Conservation (phyloP, 2,797 vertebrate species). For the Microctenopoma lineatum region DNA sequence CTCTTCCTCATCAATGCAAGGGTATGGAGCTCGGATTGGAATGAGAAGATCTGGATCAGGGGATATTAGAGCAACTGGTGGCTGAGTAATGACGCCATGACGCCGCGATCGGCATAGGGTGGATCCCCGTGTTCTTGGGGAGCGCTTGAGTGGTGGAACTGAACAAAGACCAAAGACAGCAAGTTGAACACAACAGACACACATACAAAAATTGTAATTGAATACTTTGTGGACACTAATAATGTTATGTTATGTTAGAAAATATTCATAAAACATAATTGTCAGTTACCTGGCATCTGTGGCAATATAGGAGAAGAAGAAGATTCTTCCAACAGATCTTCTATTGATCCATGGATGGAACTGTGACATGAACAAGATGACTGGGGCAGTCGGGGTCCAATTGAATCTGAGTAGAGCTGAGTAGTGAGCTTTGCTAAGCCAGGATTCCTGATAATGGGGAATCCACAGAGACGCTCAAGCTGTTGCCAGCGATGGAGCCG, state of each 20-base stretch:
- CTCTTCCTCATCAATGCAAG: slow-evolving; percentile 90
- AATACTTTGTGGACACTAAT: slow-evolving; percentile 4
- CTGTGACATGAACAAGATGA: slow-evolving; percentile 84
- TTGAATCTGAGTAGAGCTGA: slow-evolving; percentile 93
- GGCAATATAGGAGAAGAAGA: slow-evolving; percentile 87
- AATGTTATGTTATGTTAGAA: not conserved
- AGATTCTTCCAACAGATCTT: slow-evolving; percentile 93
- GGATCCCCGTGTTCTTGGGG: slow-evolving; percentile 84
- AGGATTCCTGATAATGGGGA: slow-evolving; percentile 93
- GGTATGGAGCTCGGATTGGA: slow-evolving; percentile 88
- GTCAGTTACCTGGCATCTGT: slow-evolving; percentile 83
- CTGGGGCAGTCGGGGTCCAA: slow-evolving; percentile 87
- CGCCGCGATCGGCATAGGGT: slow-evolving; percentile 89
- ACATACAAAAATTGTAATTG: not conserved
- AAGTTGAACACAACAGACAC: not conserved
- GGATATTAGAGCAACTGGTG: slow-evolving; percentile 82
- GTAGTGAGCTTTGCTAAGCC: slow-evolving; percentile 92
- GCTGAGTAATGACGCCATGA: slow-evolving; percentile 83
- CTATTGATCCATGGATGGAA: slow-evolving; percentile 79
- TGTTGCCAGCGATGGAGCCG: slow-evolving; percentile 98
- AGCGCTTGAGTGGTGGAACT: slow-evolving; percentile 88
- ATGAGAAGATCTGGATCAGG: slow-evolving; percentile 94
- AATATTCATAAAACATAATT: not conserved
- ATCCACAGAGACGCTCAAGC: slow-evolving; percentile 94
- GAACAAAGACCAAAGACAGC: slow-evolving; percentile 63